Percentiles rank a stretch among this genome's conserved stretches.
These are phyloP conservation scores for Uloborus diversus DNA, from an alignment of 1,140 invertebrate genomes.

Conservation along the genomic window DNA sequence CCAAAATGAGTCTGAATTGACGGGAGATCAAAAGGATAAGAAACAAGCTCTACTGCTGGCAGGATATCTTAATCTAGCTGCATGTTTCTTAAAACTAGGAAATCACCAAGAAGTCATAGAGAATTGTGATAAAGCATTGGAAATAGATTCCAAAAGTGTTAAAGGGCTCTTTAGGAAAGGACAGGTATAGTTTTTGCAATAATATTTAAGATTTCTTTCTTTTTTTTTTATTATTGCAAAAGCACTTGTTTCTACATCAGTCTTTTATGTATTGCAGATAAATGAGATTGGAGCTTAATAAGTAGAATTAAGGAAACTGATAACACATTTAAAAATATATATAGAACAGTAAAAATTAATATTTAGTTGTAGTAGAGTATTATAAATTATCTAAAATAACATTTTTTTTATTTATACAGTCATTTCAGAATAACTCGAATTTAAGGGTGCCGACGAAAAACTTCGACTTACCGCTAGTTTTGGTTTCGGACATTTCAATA, in stretches of 20 bases:
- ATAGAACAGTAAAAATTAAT: no score
- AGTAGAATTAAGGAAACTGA: no score
- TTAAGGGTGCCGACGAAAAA: no score
- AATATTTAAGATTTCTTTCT: background rate
- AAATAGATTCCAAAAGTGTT: conserved; percentile 80
- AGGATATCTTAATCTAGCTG: conserved; percentile 82
- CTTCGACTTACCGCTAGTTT: no score
- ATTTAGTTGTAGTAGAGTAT: no score
- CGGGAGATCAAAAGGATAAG: conserved; percentile 65
- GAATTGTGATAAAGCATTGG: conserved; percentile 76
- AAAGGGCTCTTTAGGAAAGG: conserved; percentile 92
- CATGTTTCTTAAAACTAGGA: conserved; percentile 86
- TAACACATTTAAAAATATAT: no score
- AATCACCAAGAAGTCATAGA: conserved; percentile 78
- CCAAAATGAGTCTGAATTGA: conserved; percentile 48
- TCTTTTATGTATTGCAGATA: background rate
- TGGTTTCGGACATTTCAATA: no score
- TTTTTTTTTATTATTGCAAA: background rate
- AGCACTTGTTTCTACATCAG: background rate
- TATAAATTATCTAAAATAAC: background rate
- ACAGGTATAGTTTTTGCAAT: conserved; percentile 68
- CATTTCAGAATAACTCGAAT: no score
- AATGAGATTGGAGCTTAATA: no score
- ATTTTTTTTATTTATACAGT: no score
- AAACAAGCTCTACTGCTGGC: conserved; percentile 75